Percentiles rank a stretch among this genome's conserved stretches.
These are phyloP conservation scores for Chelonus formosanus DNA, from an alignment of 2,888 invertebrate species.

Conservation along the genomic window DNA sequence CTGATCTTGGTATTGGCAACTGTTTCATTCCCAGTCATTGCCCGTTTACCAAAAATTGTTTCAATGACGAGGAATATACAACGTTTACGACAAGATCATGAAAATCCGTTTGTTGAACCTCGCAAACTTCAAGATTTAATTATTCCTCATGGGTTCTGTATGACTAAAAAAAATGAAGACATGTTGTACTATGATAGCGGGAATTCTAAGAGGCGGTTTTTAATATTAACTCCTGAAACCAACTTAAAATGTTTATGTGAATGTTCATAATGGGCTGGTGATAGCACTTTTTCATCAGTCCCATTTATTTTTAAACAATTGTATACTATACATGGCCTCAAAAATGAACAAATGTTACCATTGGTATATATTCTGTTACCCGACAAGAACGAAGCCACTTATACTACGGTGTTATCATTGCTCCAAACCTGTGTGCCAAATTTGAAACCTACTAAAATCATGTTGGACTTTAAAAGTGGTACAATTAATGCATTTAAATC, in stretches of 20 bases:
- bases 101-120: not conserved
- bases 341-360: constrained; percentile 14
- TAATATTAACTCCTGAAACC: constrained; percentile 15
- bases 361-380: constrained; percentile 3
- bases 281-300: constrained; percentile 25
- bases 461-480: constrained; percentile 5
- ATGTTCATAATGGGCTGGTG: constrained; percentile 15
- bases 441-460: constrained; percentile 7
- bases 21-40: not conserved
- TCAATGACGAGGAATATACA: not conserved
- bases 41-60: not conserved
- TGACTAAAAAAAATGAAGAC: constrained; percentile 4
- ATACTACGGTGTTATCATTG: constrained; percentile 4
- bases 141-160: not conserved
- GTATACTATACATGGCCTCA: constrained; percentile 23
- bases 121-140: not conserved
- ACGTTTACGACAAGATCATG: not conserved
- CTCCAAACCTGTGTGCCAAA: constrained; percentile 1
- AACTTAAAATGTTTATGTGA: constrained; percentile 7
- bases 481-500: constrained; percentile 3
- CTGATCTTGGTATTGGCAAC: not conserved
- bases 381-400: not conserved
- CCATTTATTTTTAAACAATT: constrained; percentile 14
- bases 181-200: constrained; percentile 22
- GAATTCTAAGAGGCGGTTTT: not conserved